A percentile compares a stretch with the other conserved stretches of the same genome.
Evolutionary conservation across 2,888 invertebrate genomes (phyloP).

Genomic region (Caenorhabditis doughertyi): DNA sequence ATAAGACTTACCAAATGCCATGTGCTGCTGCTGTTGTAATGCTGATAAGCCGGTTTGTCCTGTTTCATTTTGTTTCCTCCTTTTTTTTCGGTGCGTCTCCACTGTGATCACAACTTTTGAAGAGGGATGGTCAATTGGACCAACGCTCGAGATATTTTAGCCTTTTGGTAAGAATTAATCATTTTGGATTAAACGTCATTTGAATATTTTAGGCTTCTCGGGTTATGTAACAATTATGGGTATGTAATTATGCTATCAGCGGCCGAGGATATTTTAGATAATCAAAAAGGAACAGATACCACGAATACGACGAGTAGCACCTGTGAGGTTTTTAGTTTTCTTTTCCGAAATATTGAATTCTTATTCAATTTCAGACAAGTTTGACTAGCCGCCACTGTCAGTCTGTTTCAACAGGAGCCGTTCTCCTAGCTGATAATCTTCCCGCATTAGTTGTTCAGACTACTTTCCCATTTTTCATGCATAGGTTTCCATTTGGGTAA

Average conservation of each 20-base stretch:
- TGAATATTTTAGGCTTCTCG: conserved; percentile 86
- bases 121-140: conserved; percentile 49
- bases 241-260: conserved; percentile 92
- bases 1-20: conserved; percentile 40
- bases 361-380: conserved; percentile 41
- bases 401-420: conserved; percentile 84
- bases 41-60: conserved; percentile 43
- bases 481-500: conserved; percentile 84
- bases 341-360: neutral
- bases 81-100: conserved; percentile 10
- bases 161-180: conserved; percentile 41
- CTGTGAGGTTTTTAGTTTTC: conserved; percentile 53
- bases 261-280: conserved; percentile 88
- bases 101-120: conserved; percentile 19
- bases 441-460: conserved; percentile 88
- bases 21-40: conserved; percentile 39
- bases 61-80: conserved; percentile 20
- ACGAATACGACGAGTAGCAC: conserved; percentile 31
- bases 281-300: conserved; percentile 59
- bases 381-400: conserved; percentile 55
- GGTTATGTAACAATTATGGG: conserved; percentile 91
- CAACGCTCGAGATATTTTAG: conserved; percentile 43
- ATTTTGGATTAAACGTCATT: neutral
- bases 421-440: conserved; percentile 89
- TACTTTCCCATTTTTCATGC: conserved; percentile 87